phyloP scores from a whole-genome alignment of 2,888 invertebrate genomes.

The Oscheius sp. region DNA sequence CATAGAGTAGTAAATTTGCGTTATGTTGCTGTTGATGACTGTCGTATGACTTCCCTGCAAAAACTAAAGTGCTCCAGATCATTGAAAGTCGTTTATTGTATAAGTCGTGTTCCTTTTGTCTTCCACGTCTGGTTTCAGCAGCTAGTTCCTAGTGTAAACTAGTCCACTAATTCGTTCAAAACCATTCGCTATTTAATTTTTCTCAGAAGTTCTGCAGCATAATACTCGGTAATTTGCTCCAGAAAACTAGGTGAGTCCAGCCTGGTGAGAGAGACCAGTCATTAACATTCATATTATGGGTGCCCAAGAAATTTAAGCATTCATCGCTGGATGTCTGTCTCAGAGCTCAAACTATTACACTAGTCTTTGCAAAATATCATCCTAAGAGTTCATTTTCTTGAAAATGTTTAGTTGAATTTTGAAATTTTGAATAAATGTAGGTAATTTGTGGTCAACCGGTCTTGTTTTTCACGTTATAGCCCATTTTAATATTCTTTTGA shows the following conservation, averaged over 20 bases:
- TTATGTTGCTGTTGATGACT: not conserved
- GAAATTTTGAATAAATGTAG: not conserved
- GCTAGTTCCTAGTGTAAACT: no score
- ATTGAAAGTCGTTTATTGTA: no score
- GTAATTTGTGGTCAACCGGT: not conserved
- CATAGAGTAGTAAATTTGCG: not conserved
- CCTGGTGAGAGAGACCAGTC: not conserved
- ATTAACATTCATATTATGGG: constrained; percentile 29
- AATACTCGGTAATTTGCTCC: not conserved
- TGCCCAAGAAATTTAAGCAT: constrained; percentile 23
- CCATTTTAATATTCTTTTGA: not conserved
- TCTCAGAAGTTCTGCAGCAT: no score
- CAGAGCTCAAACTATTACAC: not conserved
- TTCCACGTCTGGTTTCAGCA: no score
- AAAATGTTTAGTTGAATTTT: not conserved
- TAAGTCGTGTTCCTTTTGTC: no score
- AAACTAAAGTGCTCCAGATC: no score
- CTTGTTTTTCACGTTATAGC: not conserved
- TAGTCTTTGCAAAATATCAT: not conserved
- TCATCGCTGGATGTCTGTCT: constrained; percentile 15
- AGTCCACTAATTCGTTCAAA: no score
- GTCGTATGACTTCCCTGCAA: no score
- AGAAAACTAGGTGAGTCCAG: not conserved
- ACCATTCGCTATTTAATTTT: no score
- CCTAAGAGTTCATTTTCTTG: not conserved